Evolutionary conservation across 1,140 invertebrate genomes (phyloP), one percentile per base, ranked within the genome.

Genomic region (Lordiphosa clarofinis): DNA sequence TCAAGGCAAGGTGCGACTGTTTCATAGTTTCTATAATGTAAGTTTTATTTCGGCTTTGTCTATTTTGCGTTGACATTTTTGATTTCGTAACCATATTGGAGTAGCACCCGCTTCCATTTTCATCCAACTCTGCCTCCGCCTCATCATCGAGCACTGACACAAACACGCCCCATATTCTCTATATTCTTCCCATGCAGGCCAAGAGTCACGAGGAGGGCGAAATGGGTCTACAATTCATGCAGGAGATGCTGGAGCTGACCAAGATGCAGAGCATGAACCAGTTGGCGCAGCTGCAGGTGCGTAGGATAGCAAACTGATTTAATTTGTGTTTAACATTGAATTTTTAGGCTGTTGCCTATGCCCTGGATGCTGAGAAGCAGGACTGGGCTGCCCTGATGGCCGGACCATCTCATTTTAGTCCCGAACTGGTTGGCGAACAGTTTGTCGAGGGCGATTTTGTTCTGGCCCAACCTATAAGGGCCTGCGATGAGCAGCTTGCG

Each of bases 211-310:
- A 94, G 66, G 95, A 97, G 86, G 97, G 96, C 1, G 95, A 98
- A 84, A 95, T 98, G 90, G 98, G 98, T 0, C 88, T 98, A 15
- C 90, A 95, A 24, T 99, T 99, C 81, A 99, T 99, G 96, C 95
- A 98, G 81, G 98, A 99, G 90, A 98, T 99, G 96, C 93, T 97
- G 6, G 95, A 98, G 89, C 89, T 97, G 39, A 96, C 96, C 31
- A 95, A 95, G 82, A 89, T 92, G 56, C 93, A 95, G 87, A 87
- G 90, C 9, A 90, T 93, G 57, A 91, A 92, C 71, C 89, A 91
- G n/a, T 90, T 93, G 63, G 91, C 91, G 10, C 90, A 92, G 37
- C 90, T 92, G 13, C 89, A 92, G 56, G 88, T 89, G 49, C 62
- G 74, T 65, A 5, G 21, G 21, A 24, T 24, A 24, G 19, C 21